These are phyloP conservation scores for Prunella strophiata DNA, from an alignment of 2,797 vertebrate genomes.

Conservation along the genomic window DNA sequence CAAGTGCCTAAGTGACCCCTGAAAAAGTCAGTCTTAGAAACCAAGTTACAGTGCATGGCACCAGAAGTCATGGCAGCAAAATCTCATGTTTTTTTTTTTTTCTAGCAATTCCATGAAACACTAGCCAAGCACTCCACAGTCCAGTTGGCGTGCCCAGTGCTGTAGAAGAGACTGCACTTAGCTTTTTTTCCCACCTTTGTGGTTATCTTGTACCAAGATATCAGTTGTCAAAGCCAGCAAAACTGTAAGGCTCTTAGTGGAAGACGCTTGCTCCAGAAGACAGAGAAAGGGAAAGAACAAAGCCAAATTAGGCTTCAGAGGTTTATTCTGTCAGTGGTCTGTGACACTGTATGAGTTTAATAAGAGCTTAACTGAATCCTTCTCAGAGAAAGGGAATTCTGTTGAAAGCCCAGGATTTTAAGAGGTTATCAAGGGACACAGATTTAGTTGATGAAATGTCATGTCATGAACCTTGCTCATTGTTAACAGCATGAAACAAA, in stretches of 20 bases:
- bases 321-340: constrained; percentile 20
- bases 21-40: neutral
- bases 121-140: neutral
- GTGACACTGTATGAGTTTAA: neutral
- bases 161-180: neutral
- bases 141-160: neutral
- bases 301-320: neutral
- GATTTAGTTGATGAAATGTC: constrained; percentile 14
- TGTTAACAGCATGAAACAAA: constrained; percentile 6
- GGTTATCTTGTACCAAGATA: neutral
- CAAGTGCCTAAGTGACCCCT: neutral
- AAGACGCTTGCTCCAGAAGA: neutral
- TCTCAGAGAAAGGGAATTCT: neutral
- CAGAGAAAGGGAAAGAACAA: neutral
- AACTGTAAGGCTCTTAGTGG: neutral
- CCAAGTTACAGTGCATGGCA: neutral
- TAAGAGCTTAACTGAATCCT: constrained; percentile 22
- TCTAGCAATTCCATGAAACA: neutral
- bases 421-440: neutral
- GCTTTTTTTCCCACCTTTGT: neutral
- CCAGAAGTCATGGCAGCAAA: neutral
- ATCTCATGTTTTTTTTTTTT: neutral
- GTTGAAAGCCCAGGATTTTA: neutral
- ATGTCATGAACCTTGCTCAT: neutral
- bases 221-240: neutral